These are phyloP conservation scores for Xyliphius kryptos DNA, from an alignment of 2,113 vertebrate genomes.

Conservation along the genomic window DNA sequence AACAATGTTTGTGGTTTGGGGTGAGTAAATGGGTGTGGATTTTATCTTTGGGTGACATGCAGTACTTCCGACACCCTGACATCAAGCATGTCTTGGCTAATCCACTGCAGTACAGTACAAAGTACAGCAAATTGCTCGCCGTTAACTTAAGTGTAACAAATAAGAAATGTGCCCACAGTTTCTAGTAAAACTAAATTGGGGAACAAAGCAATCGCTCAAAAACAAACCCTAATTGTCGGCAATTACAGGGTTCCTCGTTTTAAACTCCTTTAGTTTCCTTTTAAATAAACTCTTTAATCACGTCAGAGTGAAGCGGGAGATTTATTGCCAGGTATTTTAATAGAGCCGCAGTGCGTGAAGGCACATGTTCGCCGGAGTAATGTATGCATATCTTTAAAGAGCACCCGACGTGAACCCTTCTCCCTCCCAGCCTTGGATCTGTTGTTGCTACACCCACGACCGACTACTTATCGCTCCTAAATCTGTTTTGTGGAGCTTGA, in stretches of 20 bases:
- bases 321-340: constrained; percentile 35
- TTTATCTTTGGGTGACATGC: too few relatives aligned
- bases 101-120: too few relatives aligned
- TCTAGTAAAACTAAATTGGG: not conserved
- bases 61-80: too few relatives aligned
- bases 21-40: too few relatives aligned
- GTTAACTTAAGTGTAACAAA: too few relatives aligned
- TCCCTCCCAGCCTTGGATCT: too few relatives aligned
- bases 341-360: constrained; percentile 29
- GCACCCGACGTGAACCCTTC: constrained; percentile 16
- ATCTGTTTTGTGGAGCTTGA: constrained; percentile 52
- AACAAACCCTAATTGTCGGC: constrained; percentile 27
- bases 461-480: constrained; percentile 44
- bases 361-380: constrained; percentile 28
- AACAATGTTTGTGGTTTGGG: too few relatives aligned
- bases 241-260: too few relatives aligned
- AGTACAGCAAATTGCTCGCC: too few relatives aligned
- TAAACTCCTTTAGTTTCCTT: constrained; percentile 7
- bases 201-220: not conserved
- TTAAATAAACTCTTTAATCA: constrained; percentile 24
- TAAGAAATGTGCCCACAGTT: not conserved
- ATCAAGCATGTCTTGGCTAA: too few relatives aligned
- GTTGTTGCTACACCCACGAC: constrained; percentile 28
- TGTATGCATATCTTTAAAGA: constrained; percentile 28
- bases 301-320: constrained; percentile 14